Evolutionary conservation across 2,888 invertebrate genomes (phyloP).

Genomic region (Hipparchia semele): DNA sequence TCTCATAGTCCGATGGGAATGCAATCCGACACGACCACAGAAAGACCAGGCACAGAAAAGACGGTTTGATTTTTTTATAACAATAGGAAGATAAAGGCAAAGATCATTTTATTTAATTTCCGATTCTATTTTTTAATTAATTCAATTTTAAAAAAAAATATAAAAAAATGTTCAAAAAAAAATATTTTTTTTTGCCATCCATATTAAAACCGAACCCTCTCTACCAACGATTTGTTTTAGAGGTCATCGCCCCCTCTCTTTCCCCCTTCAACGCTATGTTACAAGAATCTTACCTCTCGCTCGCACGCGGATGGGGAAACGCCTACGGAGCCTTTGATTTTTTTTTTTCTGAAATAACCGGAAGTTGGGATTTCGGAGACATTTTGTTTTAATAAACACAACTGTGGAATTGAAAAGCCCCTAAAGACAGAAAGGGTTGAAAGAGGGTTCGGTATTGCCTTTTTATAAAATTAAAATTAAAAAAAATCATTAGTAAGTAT

Average conservation of each 20-base stretch:
- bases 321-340: constrained; percentile 69
- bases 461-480: constrained; percentile 17
- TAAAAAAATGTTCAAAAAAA: constrained; percentile 23
- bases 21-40: too few relatives aligned
- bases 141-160: neutral
- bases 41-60: too few relatives aligned
- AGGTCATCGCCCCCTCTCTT: constrained; percentile 75
- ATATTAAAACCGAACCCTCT: constrained; percentile 79
- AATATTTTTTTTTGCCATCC: constrained; percentile 56
- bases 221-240: constrained; percentile 80
- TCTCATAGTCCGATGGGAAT: too few relatives aligned
- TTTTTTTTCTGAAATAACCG: constrained; percentile 62
- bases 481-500: neutral
- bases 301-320: constrained; percentile 68
- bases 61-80: too few relatives aligned
- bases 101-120: too few relatives aligned
- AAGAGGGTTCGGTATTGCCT: constrained; percentile 1
- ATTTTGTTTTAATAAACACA: constrained; percentile 35
- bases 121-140: too few relatives aligned
- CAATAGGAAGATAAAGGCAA: too few relatives aligned
- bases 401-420: constrained; percentile 13
- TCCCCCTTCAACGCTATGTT: constrained; percentile 58
- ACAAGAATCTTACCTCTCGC: constrained; percentile 53
- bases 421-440: constrained; percentile 16
- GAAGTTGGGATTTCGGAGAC: constrained; percentile 63